Evolutionary conservation across 2,113 vertebrate species (phyloP).

Genomic region (Notiomystis cincta): DNA sequence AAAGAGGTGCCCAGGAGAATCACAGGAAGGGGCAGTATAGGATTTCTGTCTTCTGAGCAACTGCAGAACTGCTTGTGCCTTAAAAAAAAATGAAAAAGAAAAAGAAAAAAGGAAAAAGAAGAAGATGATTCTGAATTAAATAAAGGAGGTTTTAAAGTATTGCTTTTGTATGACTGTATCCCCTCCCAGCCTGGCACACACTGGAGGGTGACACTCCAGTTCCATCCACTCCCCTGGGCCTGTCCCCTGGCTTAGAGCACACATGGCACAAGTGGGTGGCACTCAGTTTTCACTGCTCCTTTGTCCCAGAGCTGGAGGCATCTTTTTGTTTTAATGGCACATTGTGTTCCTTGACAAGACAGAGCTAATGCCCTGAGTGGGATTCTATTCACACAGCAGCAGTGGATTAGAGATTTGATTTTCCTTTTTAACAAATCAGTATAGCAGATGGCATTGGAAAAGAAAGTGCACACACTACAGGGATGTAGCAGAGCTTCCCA

Average conservation of each 20-base stretch:
- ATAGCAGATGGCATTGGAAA: conserved; percentile 34
- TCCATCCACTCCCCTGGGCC: not conserved
- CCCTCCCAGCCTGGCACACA: not conserved
- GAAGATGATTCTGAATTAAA: not conserved
- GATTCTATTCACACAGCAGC: conserved; percentile 7
- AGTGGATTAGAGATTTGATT: conserved; percentile 23
- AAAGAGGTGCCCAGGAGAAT: not conserved
- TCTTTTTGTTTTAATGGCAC: not conserved
- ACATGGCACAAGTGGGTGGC: not conserved
- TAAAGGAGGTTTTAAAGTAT: not conserved
- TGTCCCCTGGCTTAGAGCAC: not conserved
- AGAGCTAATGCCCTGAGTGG: not conserved
- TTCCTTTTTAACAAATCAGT: conserved; percentile 15
- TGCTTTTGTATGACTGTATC: not conserved
- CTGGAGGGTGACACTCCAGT: not conserved
- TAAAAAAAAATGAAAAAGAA: not conserved
- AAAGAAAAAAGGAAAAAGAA: rapidly evolving
- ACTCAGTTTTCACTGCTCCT: not conserved
- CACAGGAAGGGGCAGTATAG: not conserved
- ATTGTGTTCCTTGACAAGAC: not conserved
- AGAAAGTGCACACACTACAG: not conserved
- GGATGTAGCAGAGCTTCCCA: not conserved
- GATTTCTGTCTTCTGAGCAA: not conserved
- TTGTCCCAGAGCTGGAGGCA: conserved; percentile 17
- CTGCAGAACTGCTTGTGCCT: not conserved